These are phyloP conservation scores for Parauchenoglanis ngamensis DNA, from an alignment of 2,797 vertebrate species.

Conservation along the genomic window DNA sequence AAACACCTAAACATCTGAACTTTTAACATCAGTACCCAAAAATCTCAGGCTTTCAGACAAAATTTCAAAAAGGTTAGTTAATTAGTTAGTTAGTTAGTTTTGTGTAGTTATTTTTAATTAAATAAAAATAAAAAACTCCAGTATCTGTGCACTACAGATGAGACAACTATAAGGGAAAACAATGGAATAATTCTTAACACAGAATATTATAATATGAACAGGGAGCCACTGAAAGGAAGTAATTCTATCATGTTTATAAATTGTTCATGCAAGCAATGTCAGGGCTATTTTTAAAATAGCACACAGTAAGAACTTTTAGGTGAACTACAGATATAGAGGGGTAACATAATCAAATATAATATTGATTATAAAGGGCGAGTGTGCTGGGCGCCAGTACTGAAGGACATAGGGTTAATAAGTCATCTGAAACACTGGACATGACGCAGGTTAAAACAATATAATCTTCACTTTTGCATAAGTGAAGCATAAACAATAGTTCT, in stretches of 20 bases:
- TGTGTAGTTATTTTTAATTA: neutral
- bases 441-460: conserved; percentile 70
- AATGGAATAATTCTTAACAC: conserved; percentile 25
- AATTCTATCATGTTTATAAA: conserved; percentile 35
- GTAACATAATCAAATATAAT: conserved; percentile 28
- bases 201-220: conserved; percentile 24
- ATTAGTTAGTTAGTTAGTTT: neutral
- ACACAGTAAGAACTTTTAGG: conserved; percentile 44
- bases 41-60: no score
- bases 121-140: neutral
- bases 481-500: conserved; percentile 66
- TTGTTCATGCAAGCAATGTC: conserved; percentile 31
- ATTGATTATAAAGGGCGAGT: conserved; percentile 37
- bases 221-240: conserved; percentile 14
- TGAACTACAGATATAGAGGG: conserved; percentile 33
- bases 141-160: neutral
- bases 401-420: conserved; percentile 60
- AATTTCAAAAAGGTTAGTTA: neutral
- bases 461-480: conserved; percentile 58
- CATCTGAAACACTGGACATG: conserved; percentile 60
- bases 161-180: conserved; percentile 6
- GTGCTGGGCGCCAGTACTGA: conserved; percentile 28
- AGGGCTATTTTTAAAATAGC: conserved; percentile 59
- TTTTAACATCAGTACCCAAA: neutral
- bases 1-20: neutral